Base-by-base conservation (phyloP, 2,113 vertebrate genomes). In the Elephantulus edwardii region DNA sequence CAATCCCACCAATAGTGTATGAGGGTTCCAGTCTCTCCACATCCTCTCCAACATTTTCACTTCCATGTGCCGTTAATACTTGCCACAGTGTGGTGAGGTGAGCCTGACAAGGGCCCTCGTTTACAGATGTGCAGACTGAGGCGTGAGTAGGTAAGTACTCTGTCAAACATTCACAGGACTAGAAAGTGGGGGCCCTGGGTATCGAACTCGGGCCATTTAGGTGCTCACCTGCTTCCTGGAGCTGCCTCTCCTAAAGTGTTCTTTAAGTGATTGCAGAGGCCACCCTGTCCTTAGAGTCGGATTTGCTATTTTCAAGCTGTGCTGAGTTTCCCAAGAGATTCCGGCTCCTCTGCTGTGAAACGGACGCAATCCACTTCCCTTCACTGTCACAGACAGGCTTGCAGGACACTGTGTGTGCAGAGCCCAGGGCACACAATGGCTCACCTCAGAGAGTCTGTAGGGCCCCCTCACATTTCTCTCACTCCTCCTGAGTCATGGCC, bases 361-460 rank as follows among this genome's bases (percentile, higher is more conserved):
- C 5, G 0, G 42, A 24, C 17, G 1, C n/a, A 30, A 19, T 17
- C 1, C 20, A 17, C 40, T 40, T 17, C n/a, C 42, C 7, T 0
- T 4, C 1, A 2, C 19, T 19, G 42, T 26, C 30, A 26, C 0
- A 44, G 76, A 40, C 40, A 38, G 5, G 42, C 38, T 54, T 5
- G 4, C 24, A 22, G 54, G 24, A 64, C 12, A 1, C n/a, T 1
- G 4, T 3, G 6, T 4, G 1, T 35, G 35, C 40, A n/a, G 52
- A 68, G 8, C 3, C 10, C 16, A 0, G 74, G 8, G 74, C 58
- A 52, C 11, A 4, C 19, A 33, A 7, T 16, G 2, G 9, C 2
- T n/a, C 20, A 44, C n/a, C 6, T 28, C 70, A 44, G 70, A 26
- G 22, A 22, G 7, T 26, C 1, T 6, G 28, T 17, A 52, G 6